Conservation (phyloP, 2,888 invertebrate species). For the Pristionchus entomophagus region DNA sequence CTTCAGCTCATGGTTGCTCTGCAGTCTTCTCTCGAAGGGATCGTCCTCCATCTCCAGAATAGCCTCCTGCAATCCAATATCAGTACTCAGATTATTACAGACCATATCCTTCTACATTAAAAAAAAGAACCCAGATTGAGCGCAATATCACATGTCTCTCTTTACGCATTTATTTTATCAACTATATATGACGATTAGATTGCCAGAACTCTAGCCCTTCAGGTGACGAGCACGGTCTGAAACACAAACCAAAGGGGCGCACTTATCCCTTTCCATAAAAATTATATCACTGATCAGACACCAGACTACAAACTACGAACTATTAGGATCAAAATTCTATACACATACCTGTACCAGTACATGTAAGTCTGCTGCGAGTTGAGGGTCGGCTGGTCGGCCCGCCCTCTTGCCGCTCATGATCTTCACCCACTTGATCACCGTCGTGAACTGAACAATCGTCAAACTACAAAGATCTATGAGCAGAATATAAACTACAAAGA, state of each 20-base stretch:
- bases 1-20: slow-evolving; percentile 93
- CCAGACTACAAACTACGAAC: no score
- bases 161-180: no score
- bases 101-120: no score
- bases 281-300: no score
- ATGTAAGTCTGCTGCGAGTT: slow-evolving; percentile 89
- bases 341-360: slow-evolving; percentile 84
- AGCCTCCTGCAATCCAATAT: slow-evolving; percentile 81
- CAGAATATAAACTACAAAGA: background rate
- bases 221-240: no score
- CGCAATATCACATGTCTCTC: no score
- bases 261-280: no score
- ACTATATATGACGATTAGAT: no score
- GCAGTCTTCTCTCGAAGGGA: slow-evolving; percentile 88
- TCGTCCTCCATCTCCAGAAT: slow-evolving; percentile 95
- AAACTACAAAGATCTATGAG: background rate
- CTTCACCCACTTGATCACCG: slow-evolving; percentile 94
- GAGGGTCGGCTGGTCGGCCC: slow-evolving; percentile 83
- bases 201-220: no score
- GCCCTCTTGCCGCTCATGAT: slow-evolving; percentile 81
- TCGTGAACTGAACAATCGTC: slow-evolving; percentile 80
- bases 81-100: background rate
- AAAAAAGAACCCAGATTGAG: no score
- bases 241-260: no score
- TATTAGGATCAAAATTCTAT: no score